Percentiles rank a stretch among this genome's conserved stretches.
These are phyloP conservation scores for Tarsius wallacei DNA, from an alignment of 2,797 vertebrate genomes.

Conservation along the genomic window DNA sequence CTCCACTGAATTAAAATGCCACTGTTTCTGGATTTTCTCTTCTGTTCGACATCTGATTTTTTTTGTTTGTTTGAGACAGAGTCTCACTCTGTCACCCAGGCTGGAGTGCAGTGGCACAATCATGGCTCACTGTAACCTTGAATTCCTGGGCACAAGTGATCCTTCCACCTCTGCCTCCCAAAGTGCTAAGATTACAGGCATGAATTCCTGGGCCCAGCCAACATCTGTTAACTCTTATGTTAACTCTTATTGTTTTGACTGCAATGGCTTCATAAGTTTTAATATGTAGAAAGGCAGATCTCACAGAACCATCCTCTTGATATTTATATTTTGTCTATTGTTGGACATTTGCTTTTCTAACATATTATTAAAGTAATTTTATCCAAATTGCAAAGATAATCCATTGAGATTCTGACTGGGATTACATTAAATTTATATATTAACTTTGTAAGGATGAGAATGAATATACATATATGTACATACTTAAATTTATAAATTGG, in stretches of 20 bases:
- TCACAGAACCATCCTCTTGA: background rate
- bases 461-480: background rate
- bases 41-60: no score
- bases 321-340: background rate
- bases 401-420: background rate
- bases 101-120: no score
- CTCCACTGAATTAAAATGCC: background rate
- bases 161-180: no score
- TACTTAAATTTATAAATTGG: background rate
- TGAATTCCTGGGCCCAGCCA: no score
- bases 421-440: conserved; percentile 41
- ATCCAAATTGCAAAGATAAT: background rate
- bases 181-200: no score
- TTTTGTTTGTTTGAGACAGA: no score
- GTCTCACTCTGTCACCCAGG: no score
- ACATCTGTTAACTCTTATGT: background rate
- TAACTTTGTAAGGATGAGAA: conserved; percentile 12
- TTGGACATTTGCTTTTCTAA: background rate
- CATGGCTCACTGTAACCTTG: no score
- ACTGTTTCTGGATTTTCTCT: background rate
- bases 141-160: no score
- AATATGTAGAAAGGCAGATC: background rate
- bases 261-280: background rate
- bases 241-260: background rate
- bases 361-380: background rate